Base-by-base conservation (phyloP, 2,113 vertebrate species). In the Calidris pygmaea region DNA sequence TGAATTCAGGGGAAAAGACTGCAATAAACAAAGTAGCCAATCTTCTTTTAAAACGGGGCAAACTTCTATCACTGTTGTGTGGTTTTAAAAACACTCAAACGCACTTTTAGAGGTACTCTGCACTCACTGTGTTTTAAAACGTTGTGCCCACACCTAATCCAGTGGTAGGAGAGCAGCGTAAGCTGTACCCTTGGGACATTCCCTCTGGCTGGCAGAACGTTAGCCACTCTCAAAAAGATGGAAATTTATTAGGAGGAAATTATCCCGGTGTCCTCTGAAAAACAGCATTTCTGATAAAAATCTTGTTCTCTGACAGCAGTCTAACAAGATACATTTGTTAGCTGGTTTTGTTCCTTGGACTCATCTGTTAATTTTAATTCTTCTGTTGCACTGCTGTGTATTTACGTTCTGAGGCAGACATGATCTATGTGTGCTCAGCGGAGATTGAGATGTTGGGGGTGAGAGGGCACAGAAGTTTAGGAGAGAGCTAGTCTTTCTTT, bases 201-300 rank as follows among this genome's bases (percentile, higher is more conserved):
- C 90, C n/a, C 29, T 77, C 92, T 95, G 95, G 85, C 85, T 91
- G 96, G 93, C 89, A 96, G 93, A 92, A 91, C 12, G 26, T 92
- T 90, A 82, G 93, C 86, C 10, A 53, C 80, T 96, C 79, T 78
- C 93, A 96, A 82, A 95, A 96, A 96, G 91, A 97, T 90, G 92
- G 95, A 97, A 97, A 98, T 97, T 97, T 98, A 97, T 98, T 97
- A 98, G 96, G 89, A 97, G 84, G 87, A 97, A 97, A 98, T 98
- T 97, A 98, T 97, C 96, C 86, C 62, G 62, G 48, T 97, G 87
- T 97, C 95, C 96, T 97, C 95, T 96, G 96, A 97, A 97, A 97
- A 97, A 97, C 92, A 98, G 84, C 78, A 95, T 96, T 97, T 94
- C 91, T 98, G 97, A 97, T 98, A 97, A 97, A 97, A 97, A 98